A percentile compares a stretch with the other conserved stretches of the same genome.
Conservation (phyloP, 2,888 invertebrate genomes). For the Acronicta psi region DNA sequence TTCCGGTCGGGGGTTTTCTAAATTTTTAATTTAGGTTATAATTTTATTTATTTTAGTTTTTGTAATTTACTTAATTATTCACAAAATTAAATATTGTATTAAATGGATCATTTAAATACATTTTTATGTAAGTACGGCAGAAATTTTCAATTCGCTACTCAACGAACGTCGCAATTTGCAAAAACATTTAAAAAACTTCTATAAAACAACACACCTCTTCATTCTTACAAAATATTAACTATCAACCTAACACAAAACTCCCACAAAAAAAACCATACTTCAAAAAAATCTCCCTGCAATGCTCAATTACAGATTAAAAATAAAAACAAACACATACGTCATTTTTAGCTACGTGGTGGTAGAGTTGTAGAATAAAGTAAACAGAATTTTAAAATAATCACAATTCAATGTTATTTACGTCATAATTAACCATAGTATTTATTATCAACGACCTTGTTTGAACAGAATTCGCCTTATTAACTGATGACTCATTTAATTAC, state of each 20-base stretch:
- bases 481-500: conserved; percentile 39
- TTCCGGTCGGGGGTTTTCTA: no score
- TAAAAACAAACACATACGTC: conserved; percentile 45
- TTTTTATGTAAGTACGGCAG: no score
- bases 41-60: no score
- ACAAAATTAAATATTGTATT: no score
- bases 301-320: conserved; percentile 20
- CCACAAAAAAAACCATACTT: conserved; percentile 21
- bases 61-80: no score
- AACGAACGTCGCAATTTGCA: no score
- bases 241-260: neutral
- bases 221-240: no score
- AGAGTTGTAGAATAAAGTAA: conserved; percentile 24
- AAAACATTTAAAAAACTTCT: no score
- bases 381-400: conserved; percentile 44
- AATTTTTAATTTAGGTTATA: no score
- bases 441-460: conserved; percentile 41
- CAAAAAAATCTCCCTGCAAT: conserved; percentile 6
- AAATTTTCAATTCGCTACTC: no score
- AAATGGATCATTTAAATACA: no score
- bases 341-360: conserved; percentile 39
- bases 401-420: conserved; percentile 25
- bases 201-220: no score
- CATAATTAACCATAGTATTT: conserved; percentile 47
- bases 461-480: conserved; percentile 22